These are phyloP conservation scores for Diprion similis DNA, from an alignment of 1,140 invertebrate species.

Conservation along the genomic window DNA sequence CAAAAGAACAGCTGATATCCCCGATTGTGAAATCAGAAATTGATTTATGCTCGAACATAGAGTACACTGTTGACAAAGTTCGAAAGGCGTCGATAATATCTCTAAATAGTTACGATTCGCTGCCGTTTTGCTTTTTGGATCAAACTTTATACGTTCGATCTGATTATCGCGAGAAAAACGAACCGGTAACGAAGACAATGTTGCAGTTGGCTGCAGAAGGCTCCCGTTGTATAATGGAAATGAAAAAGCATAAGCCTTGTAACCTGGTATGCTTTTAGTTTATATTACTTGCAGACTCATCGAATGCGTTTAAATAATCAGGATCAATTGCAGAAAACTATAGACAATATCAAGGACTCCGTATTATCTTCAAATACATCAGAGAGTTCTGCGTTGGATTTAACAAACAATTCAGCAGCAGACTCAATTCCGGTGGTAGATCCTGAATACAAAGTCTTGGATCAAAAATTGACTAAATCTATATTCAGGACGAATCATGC, in stretches of 20 bases:
- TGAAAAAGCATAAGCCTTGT: slow-evolving; percentile 1
- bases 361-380: neutral
- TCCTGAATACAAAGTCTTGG: too few species aligned
- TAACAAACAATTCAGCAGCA: neutral
- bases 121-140: slow-evolving; percentile 22
- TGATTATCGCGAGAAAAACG: slow-evolving; percentile 15
- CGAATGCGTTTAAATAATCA: neutral
- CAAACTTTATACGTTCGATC: slow-evolving; percentile 21
- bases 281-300: neutral
- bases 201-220: neutral
- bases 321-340: neutral
- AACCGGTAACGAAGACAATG: slow-evolving; percentile 14
- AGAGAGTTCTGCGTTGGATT: neutral
- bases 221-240: slow-evolving; percentile 17
- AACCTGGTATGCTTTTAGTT: neutral
- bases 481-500: too few species aligned
- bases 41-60: slow-evolving; percentile 14
- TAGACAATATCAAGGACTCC: neutral
- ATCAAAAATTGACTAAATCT: too few species aligned
- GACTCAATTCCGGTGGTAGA: neutral
- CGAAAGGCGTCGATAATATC: neutral
- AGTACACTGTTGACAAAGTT: slow-evolving; percentile 8
- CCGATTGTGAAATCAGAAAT: slow-evolving; percentile 13
- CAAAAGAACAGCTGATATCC: slow-evolving; percentile 1
- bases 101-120: slow-evolving; percentile 17